These are phyloP conservation scores for Microcebus lehilahytsara DNA, from an alignment of 2,113 vertebrate species.

Conservation along the genomic window DNA sequence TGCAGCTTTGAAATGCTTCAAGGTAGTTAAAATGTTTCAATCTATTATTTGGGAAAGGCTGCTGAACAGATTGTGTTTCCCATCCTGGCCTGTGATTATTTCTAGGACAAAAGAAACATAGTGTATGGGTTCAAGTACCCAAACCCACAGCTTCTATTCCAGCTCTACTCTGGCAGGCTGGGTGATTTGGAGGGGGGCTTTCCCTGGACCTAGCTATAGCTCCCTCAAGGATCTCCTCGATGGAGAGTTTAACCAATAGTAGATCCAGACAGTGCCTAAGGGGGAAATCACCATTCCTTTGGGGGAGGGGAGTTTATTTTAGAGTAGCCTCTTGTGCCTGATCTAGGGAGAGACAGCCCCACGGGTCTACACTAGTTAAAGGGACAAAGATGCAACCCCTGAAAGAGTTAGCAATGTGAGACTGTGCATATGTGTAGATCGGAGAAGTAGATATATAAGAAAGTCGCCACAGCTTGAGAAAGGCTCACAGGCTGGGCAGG, in stretches of 20 bases:
- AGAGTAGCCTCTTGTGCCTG: neutral
- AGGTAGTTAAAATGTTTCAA: neutral
- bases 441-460: neutral
- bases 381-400: neutral
- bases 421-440: neutral
- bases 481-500: neutral
- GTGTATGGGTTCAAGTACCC: neutral
- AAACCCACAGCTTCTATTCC: neutral
- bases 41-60: neutral
- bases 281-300: neutral
- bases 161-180: neutral
- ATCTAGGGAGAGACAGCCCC: neutral
- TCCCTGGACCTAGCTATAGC: neutral
- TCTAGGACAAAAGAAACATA: neutral
- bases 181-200: too few species aligned
- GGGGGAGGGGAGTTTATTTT: neutral
- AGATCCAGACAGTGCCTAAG: neutral
- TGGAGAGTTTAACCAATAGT: neutral
- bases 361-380: too few species aligned
- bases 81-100: neutral
- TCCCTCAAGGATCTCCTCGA: neutral
- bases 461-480: neutral
- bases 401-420: neutral
- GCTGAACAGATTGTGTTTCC: neutral
- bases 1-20: conserved; percentile 22